Base-by-base conservation (phyloP, 2,888 invertebrate genomes). In the Drosophila kokeensis region DNA sequence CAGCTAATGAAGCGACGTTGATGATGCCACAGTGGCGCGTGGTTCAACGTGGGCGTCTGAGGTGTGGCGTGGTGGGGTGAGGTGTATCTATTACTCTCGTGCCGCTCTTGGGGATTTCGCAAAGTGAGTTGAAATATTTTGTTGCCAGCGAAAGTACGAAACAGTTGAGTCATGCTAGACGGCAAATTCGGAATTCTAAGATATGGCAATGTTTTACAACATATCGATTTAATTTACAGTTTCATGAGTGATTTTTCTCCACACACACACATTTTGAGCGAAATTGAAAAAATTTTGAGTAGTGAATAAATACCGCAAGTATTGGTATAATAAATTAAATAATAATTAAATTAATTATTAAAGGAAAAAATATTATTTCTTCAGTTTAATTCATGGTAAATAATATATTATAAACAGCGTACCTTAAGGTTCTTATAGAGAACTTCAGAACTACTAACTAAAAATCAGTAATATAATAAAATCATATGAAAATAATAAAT, bases 1-100 rank as follows among this genome's bases (percentile, higher is more conserved):
- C 62, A 68, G 81, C 88, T 85, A 85, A 85, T 85, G 84, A 85
- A 89, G 88, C 88, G 88, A 60, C 59, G 71, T 67, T 80, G 88
- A 82, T 89, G 86, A 79, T 73, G 63, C 73, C 54, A 68, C 49
- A 79, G 54, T 60, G 79, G 82, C 68, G 66, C 68, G 50, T 64
- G 30, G 38, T 63, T 54, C 45, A 54, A 49, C 18, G 48, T 24
- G 49, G 21, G 24, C 21, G 54, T 29, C 29, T 15, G 15, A 10
- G 24, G 8, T 24, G 15, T 29, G 29, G n/a, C 21, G 5, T 5
- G 10, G 18, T 29, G 10, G 1, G 13, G n/a, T 18, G 15, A 18
- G 29, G 21, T 34, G 15, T 38, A 55, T 50, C 54, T 32, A 34
- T 45, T 36, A 27, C 52, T 21, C 29, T 21, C 27, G 49, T 42